Evolutionary conservation across 2,888 invertebrate genomes (phyloP), one percentile per base, ranked within the genome.

Genomic region (Euproctis similis): DNA sequence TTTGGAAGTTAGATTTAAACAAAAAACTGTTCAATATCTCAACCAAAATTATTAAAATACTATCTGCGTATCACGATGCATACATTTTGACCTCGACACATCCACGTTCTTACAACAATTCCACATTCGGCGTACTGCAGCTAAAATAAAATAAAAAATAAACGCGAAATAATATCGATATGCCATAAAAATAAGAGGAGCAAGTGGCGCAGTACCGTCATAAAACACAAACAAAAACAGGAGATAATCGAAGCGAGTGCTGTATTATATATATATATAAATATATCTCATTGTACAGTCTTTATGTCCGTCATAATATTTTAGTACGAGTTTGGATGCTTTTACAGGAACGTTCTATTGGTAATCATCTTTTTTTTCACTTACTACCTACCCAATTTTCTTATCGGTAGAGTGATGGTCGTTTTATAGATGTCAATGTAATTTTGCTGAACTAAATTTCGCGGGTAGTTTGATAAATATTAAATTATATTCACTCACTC

Each of bases 141-240:
- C 33, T 36, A n/a, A n/a, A n/a, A n/a, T n/a, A n/a, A n/a, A n/a
- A n/a, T n/a, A n/a, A 68, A 77, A 69, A 72, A 78, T 76, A 68
- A 61, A 69, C 69, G 73, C 70, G 70, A 80, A 78, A 82, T 81
- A 80, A 81, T 82, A 82, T 81, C 72, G 81, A 73, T 76, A 76
- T 67, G 62, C 71, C 53, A 73, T 82, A 82, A 82, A 80, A 58
- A 53, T 48, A 61, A 45, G 62, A 57, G 59, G 41, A 55, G n/a
- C n/a, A n/a, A n/a, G n/a, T n/a, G n/a, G n/a, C n/a, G n/a, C n/a
- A n/a, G 70, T 61, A 72, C 74, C 74, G 71, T 72, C 64, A 78
- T 82, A 81, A 80, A 81, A 71, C 59, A 72, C 73, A 76, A 72
- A 82, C 82, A 80, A 80, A 82, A 60, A 65, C 70, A 41, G 61